Evolutionary conservation across 2,888 invertebrate species (phyloP).

Genomic region (Dryomyza anilis): DNA sequence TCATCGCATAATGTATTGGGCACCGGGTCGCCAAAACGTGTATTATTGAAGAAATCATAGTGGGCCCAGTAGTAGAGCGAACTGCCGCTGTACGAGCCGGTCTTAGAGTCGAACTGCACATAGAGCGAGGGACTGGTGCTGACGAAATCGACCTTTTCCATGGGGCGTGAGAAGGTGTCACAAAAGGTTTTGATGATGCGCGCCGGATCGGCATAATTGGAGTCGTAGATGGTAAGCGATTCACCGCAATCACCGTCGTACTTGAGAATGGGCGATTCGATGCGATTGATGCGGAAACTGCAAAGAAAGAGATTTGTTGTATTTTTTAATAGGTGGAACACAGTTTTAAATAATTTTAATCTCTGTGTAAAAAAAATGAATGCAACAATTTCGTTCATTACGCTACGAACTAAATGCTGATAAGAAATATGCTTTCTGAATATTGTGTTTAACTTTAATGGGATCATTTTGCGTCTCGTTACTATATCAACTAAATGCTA

Average conservation of each 20-base stretch:
- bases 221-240: slow-evolving; percentile 87
- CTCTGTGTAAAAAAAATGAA: too few relatives aligned
- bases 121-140: slow-evolving; percentile 86
- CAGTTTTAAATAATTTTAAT: too few relatives aligned
- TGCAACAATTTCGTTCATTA: too few relatives aligned
- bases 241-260: slow-evolving; percentile 90
- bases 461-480: too few relatives aligned
- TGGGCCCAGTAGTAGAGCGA: slow-evolving; percentile 94
- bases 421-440: too few relatives aligned
- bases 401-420: too few relatives aligned
- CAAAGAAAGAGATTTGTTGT: slow-evolving; percentile 37
- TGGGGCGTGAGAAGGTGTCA: slow-evolving; percentile 89
- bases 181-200: slow-evolving; percentile 92
- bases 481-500: too few relatives aligned
- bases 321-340: too few relatives aligned
- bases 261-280: slow-evolving; percentile 84
- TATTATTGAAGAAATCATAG: slow-evolving; percentile 92
- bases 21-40: slow-evolving; percentile 82
- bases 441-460: too few relatives aligned
- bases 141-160: slow-evolving; percentile 92
- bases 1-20: slow-evolving; percentile 85
- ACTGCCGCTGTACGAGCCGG: slow-evolving; percentile 92
- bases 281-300: slow-evolving; percentile 86
- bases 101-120: slow-evolving; percentile 88
- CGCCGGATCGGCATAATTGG: slow-evolving; percentile 85